A percentile compares a stretch with the other conserved stretches of the same genome.
Conservation (phyloP, 2,888 invertebrate species). For the Protodeltote pygarga region DNA sequence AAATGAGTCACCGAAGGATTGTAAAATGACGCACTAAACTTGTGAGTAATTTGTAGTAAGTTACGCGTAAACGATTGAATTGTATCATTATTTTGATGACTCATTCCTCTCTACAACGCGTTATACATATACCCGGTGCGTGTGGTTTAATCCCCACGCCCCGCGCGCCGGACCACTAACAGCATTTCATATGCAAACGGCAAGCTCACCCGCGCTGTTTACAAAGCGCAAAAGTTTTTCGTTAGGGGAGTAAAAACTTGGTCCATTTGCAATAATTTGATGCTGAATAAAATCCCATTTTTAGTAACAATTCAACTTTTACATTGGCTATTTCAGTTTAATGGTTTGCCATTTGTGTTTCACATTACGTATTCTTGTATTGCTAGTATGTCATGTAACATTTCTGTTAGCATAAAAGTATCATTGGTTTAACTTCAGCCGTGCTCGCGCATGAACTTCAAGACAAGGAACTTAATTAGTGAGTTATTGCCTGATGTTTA, state of each 20-base stretch:
- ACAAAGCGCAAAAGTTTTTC: slow-evolving; percentile 65
- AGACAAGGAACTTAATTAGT: slow-evolving; percentile 63
- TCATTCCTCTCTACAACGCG: slow-evolving; percentile 55
- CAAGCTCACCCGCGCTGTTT: slow-evolving; percentile 64
- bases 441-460: slow-evolving; percentile 23
- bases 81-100: slow-evolving; percentile 59
- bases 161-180: slow-evolving; percentile 60
- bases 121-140: slow-evolving; percentile 29
- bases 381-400: not conserved
- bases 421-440: slow-evolving; percentile 17
- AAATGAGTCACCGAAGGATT: slow-evolving; percentile 66
- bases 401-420: slow-evolving; percentile 5
- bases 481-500: slow-evolving; percentile 71
- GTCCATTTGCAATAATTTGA: slow-evolving; percentile 56
- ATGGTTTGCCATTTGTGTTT: not conserved
- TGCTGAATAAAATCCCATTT: slow-evolving; percentile 50
- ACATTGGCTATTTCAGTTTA: not conserved
- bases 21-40: slow-evolving; percentile 67
- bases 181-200: slow-evolving; percentile 72
- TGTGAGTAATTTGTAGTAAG: slow-evolving; percentile 61
- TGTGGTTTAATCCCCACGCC: slow-evolving; percentile 58
- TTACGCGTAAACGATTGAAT: slow-evolving; percentile 47
- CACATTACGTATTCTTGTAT: not conserved
- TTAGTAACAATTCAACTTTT: slow-evolving; percentile 8
- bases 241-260: slow-evolving; percentile 58